Evolutionary conservation across 1,140 invertebrate genomes (phyloP).

Genomic region (Solen grandis): DNA sequence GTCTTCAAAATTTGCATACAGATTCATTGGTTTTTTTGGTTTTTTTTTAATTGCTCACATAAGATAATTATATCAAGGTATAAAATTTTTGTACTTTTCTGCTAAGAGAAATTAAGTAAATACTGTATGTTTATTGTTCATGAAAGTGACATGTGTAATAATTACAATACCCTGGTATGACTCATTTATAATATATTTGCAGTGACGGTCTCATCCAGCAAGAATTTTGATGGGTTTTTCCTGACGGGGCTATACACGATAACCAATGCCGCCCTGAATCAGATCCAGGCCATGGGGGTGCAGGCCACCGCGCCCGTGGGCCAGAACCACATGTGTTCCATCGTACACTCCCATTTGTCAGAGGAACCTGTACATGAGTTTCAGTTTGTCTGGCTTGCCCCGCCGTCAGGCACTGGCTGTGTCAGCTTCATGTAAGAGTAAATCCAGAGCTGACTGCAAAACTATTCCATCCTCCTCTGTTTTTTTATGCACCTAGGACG

Average conservation of each 20-base stretch:
- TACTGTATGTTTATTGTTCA: no score
- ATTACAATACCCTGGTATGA: no score
- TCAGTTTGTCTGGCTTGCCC: slow-evolving; percentile 81
- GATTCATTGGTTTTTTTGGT: no score
- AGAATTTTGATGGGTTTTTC: slow-evolving; percentile 81
- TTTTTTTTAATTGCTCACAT: no score
- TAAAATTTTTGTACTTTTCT: no score
- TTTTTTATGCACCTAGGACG: no score
- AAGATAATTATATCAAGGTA: no score
- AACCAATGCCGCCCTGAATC: slow-evolving; percentile 63
- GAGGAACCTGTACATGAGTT: slow-evolving; percentile 71
- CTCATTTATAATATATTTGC: slow-evolving; percentile 45
- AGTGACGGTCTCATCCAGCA: slow-evolving; percentile 74
- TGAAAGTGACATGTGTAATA: no score
- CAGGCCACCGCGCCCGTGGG: slow-evolving; percentile 60
- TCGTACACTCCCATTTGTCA: slow-evolving; percentile 78
- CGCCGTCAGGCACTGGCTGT: slow-evolving; percentile 81
- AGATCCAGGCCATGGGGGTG: slow-evolving; percentile 48
- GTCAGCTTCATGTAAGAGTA: slow-evolving; percentile 81
- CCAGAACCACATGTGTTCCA: slow-evolving; percentile 78
- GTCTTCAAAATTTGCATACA: no score
- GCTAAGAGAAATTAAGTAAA: no score
- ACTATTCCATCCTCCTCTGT: no score
- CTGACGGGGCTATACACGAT: slow-evolving; percentile 80
- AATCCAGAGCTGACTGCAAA: neutral